Evolutionary conservation across 2,113 vertebrate species (phyloP).

Genomic region (Epinephelus moara): DNA sequence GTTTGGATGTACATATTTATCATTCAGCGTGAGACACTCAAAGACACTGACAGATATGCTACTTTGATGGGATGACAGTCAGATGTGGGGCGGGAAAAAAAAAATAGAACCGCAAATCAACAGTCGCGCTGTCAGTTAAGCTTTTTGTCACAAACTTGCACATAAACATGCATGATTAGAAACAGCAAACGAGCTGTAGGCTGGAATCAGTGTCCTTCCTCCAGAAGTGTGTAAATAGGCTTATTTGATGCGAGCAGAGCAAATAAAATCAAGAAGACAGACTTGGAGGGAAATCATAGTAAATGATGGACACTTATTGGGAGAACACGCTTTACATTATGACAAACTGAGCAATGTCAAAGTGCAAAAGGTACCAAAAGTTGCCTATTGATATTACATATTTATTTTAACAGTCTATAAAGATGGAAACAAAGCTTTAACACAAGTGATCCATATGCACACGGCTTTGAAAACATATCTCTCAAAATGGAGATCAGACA

Average conservation of each 20-base stretch:
- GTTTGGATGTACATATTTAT: conserved; percentile 80
- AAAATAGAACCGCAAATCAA: conserved; percentile 73
- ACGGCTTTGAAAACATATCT: conserved; percentile 4
- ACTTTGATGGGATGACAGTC: conserved; percentile 80
- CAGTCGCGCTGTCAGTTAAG: conserved; percentile 77
- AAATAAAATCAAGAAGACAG: conserved; percentile 32
- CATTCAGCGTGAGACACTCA: conserved; percentile 76
- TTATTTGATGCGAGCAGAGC: conserved; percentile 44
- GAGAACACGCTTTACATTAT: conserved; percentile 14
- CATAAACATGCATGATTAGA: conserved; percentile 77
- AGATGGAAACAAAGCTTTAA: conserved; percentile 8
- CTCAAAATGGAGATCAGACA: conserved; percentile 16
- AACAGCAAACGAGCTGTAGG: conserved; percentile 71
- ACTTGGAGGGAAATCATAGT: conserved; percentile 26
- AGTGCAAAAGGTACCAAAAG: background rate
- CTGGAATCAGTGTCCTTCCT: conserved; percentile 57
- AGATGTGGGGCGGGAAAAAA: conserved; percentile 47
- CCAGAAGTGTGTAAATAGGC: conserved; percentile 57
- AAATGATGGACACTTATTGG: conserved; percentile 38
- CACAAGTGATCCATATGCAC: conserved; percentile 34
- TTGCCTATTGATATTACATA: background rate
- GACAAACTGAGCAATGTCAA: conserved; percentile 10
- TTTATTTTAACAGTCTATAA: conserved; percentile 1
- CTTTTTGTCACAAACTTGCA: conserved; percentile 78
- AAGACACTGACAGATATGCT: conserved; percentile 72